phyloP scores from a whole-genome alignment of 2,797 vertebrate species.

The Eulemur rubriventer region DNA sequence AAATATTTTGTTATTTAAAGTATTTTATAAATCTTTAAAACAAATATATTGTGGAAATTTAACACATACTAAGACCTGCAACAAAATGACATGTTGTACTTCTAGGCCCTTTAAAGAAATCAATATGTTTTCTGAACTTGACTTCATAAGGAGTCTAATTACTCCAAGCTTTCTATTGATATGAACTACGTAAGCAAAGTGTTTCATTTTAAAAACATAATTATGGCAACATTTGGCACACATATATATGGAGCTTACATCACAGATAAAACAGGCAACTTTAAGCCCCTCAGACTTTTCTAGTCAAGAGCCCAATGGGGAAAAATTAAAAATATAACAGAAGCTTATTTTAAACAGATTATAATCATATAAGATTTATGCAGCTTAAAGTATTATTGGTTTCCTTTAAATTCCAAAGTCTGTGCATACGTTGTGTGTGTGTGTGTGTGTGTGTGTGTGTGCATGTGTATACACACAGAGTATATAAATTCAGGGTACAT shows the following conservation, averaged over 20 bases:
- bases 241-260: background rate
- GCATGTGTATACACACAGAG: too few species aligned
- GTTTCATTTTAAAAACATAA: slow-evolving; percentile 10
- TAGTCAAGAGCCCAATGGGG: background rate
- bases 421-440: background rate
- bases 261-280: background rate
- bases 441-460: background rate
- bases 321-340: background rate
- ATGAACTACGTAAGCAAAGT: background rate
- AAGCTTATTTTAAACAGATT: background rate
- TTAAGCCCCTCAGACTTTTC: background rate
- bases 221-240: background rate
- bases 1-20: slow-evolving; percentile 18
- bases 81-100: background rate
- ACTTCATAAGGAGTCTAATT: background rate
- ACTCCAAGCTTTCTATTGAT: slow-evolving; percentile 2
- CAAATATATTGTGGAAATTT: background rate
- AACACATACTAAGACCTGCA: background rate
- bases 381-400: background rate
- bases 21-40: background rate
- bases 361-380: background rate
- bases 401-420: background rate
- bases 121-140: slow-evolving; percentile 3
- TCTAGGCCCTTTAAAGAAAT: background rate
- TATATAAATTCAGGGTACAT: background rate